Percentiles rank a stretch among this genome's conserved stretches.
Conservation (phyloP, 2,113 vertebrate genomes). For the Antennarius striatus region DNA sequence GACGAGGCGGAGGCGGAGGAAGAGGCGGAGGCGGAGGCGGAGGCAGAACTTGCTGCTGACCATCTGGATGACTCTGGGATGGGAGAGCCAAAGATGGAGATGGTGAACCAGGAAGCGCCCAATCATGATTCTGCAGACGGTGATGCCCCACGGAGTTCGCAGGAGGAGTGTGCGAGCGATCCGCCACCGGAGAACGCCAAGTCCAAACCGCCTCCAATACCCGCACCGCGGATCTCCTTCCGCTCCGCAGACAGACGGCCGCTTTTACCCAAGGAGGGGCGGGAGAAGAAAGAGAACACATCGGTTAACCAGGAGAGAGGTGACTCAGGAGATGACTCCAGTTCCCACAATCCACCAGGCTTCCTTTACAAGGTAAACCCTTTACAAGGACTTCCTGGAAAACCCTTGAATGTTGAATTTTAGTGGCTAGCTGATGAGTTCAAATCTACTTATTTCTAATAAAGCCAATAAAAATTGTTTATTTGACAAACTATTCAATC, state of each 20-base stretch:
- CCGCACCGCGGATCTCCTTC: conserved; percentile 64
- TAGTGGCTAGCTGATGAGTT: too few relatives aligned
- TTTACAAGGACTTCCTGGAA: too few relatives aligned
- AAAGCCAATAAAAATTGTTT: too few relatives aligned
- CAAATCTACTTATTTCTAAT: too few relatives aligned
- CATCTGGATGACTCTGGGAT: conserved; percentile 50
- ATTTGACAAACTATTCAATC: too few relatives aligned
- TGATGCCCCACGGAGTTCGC: conserved; percentile 7
- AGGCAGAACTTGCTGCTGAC: conserved; percentile 18
- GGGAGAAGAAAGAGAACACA: conserved; percentile 19
- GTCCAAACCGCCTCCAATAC: conserved; percentile 50
- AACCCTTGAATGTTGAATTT: too few relatives aligned
- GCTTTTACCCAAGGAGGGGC: background rate
- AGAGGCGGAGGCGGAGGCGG: background rate
- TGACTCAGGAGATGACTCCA: conserved; percentile 22
- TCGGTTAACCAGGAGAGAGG: background rate
- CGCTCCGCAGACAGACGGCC: conserved; percentile 8
- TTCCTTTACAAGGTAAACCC: conserved; percentile 69
- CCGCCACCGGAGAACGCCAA: conserved; percentile 18
- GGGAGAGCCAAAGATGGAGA: conserved; percentile 29
- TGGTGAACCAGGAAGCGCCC: conserved; percentile 27
- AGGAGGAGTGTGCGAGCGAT: conserved; percentile 18
- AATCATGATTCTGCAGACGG: conserved; percentile 31
- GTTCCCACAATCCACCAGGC: conserved; percentile 50
- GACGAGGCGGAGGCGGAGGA: conserved; percentile 10